Evolutionary conservation across 2,797 vertebrate species (phyloP).

Genomic region (Apogon talboti): DNA sequence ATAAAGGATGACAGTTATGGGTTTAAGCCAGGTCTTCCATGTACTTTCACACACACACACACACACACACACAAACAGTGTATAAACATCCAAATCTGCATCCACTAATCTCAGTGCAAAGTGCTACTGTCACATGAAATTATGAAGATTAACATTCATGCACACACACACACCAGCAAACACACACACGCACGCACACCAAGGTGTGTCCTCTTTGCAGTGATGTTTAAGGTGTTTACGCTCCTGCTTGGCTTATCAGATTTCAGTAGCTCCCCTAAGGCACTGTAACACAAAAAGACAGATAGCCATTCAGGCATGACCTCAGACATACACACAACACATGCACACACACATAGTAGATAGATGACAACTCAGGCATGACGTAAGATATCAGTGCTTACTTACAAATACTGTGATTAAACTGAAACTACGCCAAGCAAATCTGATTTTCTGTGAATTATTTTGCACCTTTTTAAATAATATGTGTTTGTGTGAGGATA

Average conservation of each 20-base stretch:
- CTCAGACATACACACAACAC: constrained; percentile 67
- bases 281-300: constrained; percentile 79
- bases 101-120: constrained; percentile 19
- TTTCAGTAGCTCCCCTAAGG: constrained; percentile 79
- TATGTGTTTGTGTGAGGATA: not conserved
- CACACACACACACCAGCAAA: constrained; percentile 5
- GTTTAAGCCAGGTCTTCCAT: constrained; percentile 31
- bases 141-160: constrained; percentile 17
- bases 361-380: constrained; percentile 47
- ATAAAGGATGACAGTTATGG: constrained; percentile 41
- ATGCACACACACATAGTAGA: constrained; percentile 30
- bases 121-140: constrained; percentile 31
- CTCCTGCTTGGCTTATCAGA: constrained; percentile 80
- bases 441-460: not conserved
- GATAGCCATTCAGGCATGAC: constrained; percentile 83
- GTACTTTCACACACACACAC: constrained; percentile 20
- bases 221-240: constrained; percentile 81
- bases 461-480: no score
- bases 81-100: constrained; percentile 1
- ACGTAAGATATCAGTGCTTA: constrained; percentile 53
- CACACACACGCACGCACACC: constrained; percentile 18
- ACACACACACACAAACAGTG: not conserved
- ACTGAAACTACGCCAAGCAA: constrained; percentile 8
- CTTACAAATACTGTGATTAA: constrained; percentile 34
- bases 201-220: constrained; percentile 66